Percentiles rank a stretch among this genome's conserved stretches.
These are phyloP conservation scores for Mycetomoellerius zeteki DNA, from an alignment of 1,140 invertebrate species.

Conservation along the genomic window DNA sequence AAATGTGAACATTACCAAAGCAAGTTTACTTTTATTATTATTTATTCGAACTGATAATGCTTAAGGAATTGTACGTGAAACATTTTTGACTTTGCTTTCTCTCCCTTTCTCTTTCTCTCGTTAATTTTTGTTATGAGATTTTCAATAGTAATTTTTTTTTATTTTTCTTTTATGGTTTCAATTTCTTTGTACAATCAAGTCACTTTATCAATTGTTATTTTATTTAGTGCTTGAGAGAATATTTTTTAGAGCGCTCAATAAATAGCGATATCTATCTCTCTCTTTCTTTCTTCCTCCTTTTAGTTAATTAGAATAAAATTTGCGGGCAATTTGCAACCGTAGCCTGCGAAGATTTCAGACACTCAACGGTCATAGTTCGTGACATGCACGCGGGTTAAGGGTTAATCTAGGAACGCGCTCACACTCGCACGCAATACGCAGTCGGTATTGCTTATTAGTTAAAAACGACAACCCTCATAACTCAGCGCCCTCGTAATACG, in stretches of 20 bases:
- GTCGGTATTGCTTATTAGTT: slow-evolving; percentile 60
- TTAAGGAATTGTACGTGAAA: not conserved
- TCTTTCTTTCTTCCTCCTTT: not conserved
- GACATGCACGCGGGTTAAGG: slow-evolving; percentile 19
- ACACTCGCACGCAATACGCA: slow-evolving; percentile 11
- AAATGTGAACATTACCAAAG: not conserved
- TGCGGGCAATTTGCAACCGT: not conserved
- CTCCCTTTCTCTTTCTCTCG: not conserved
- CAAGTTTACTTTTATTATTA: not conserved
- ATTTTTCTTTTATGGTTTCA: too few relatives aligned
- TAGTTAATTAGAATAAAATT: slow-evolving; percentile 31
- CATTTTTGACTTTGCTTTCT: not conserved
- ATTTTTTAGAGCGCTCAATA: too few relatives aligned
- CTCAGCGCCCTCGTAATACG: slow-evolving; percentile 56
- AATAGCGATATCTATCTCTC: too few relatives aligned
- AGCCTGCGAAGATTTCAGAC: not conserved
- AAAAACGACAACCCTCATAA: slow-evolving; percentile 62
- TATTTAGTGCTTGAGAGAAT: too few relatives aligned
- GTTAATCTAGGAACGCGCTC: slow-evolving; percentile 44
- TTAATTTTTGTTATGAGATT: too few relatives aligned
- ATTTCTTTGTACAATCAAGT: too few relatives aligned
- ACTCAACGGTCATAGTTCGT: not conserved
- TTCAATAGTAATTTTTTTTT: too few relatives aligned
- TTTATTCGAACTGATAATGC: not conserved
- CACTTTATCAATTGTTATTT: too few relatives aligned